Base-by-base conservation (phyloP, 2,797 vertebrate genomes). In the Sebastes umbrosus region DNA sequence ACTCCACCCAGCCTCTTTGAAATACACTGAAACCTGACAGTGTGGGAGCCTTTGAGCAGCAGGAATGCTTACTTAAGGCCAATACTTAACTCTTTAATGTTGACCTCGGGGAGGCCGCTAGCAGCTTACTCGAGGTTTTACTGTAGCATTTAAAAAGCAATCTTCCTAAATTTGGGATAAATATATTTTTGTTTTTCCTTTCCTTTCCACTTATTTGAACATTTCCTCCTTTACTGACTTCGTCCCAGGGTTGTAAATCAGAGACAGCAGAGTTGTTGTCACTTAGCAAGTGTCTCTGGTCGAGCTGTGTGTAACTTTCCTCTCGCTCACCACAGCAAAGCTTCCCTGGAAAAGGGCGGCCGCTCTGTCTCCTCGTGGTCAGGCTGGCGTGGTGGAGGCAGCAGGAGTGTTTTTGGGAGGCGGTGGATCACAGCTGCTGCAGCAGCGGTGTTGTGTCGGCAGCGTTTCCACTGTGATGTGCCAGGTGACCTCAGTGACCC, bases 401-500 rank as follows among this genome's bases (percentile, higher is more conserved):
- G 75, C 50, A 16, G 70, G 55, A 59, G n/a, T 69, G 54, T 79
- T 81, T 88, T 84, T 16, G 31, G 43, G 73, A 62, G 78, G 73
- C 36, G 8, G n/a, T 43, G 64, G 75, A 78, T 88, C 88, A 80
- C 0, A 0, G 78, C 88, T 89, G 84, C 85, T 93, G 79, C 34
- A 82, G 84, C 84, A 85, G 87, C 55, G 6, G 2, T 90, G 82
- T 77, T 92, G 88, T 93, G 87, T 87, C 86, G 31, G 64, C 76
- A 75, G 84, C 76, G 67, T 89, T 92, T 95, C 93, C 91, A 87
- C 88, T 75, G 76, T 79, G 64, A 88, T 88, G 79, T 81, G 89
- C 92, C 93, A 93, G 86, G 80, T 93, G 92, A 94, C 89, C 69
- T 66, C 87, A 9, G 57, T 84, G 88, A 90, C 89, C 90, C 88